Evolutionary conservation across 2,113 vertebrate genomes (phyloP).

Genomic region (Carlito syrichta): DNA sequence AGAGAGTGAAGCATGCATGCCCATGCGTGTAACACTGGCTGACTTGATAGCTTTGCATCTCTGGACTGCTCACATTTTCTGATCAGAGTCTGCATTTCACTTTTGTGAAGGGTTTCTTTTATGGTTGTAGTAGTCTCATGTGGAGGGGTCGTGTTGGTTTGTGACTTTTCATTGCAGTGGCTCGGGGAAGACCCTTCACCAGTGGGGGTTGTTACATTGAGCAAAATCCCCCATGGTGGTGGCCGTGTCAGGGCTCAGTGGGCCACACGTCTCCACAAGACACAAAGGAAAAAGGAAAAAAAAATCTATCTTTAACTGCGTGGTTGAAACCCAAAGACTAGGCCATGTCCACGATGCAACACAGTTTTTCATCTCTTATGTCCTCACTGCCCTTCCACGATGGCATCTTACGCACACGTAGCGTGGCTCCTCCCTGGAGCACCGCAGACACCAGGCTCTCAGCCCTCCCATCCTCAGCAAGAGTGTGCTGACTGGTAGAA

Average conservation of each 20-base stretch:
- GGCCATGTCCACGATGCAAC: not conserved
- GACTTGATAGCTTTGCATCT: not conserved
- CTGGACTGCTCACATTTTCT: rapidly evolving
- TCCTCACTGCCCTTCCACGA: not conserved
- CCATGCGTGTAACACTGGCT: rapidly evolving
- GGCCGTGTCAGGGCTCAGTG: not conserved
- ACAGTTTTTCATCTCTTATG: not conserved
- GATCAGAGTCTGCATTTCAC: rapidly evolving
- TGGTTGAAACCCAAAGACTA: not conserved
- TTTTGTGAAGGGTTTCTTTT: not conserved
- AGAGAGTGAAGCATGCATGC: not conserved
- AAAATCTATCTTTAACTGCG: not conserved
- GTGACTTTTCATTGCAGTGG: not conserved
- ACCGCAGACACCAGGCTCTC: not conserved
- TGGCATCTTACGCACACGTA: not conserved
- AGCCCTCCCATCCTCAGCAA: not conserved
- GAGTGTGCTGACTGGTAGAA: rapidly evolving
- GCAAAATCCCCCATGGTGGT: not conserved
- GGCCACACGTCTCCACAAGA: not conserved
- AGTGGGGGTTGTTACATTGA: rapidly evolving
- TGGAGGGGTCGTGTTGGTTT: too few species aligned
- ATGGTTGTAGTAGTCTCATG: rapidly evolving
- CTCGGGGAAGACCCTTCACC: not conserved
- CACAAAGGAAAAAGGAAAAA: not conserved
- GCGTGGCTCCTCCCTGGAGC: not conserved